These are phyloP conservation scores for Dipodomys ordii DNA, from an alignment of 2,113 vertebrate genomes.

Conservation along the genomic window DNA sequence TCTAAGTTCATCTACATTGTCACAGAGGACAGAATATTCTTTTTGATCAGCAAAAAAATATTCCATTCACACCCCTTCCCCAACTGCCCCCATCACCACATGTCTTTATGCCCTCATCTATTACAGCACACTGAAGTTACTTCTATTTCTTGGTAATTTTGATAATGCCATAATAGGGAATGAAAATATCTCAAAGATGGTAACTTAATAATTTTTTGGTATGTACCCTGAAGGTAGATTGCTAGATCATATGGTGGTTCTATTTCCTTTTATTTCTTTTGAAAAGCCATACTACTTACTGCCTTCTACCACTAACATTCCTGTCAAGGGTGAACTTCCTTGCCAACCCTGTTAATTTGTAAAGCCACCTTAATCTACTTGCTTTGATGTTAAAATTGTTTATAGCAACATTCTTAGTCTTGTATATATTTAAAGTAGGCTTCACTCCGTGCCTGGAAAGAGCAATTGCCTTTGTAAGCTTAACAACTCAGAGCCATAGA, in stretches of 20 bases:
- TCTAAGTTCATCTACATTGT: neutral
- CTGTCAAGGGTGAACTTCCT: no score
- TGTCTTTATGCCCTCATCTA: neutral
- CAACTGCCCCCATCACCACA: neutral
- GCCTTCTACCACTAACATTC: no score
- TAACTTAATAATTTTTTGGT: neutral
- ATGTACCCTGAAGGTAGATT: neutral
- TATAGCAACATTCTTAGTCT: neutral
- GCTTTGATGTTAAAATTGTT: neutral
- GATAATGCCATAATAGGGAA: neutral
- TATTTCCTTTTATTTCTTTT: neutral
- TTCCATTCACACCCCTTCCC: neutral
- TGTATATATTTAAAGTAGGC: conserved; percentile 9
- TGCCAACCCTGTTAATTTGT: neutral
- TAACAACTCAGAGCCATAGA: neutral
- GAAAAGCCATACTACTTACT: neutral
- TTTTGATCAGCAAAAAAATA: neutral
- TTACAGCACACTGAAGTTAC: neutral
- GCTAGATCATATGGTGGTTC: neutral
- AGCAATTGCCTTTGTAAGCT: neutral
- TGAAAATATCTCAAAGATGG: neutral
- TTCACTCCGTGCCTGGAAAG: neutral
- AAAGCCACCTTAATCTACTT: neutral
- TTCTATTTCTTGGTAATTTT: neutral
- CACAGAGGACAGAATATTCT: neutral